Base-by-base conservation (phyloP, 2,113 vertebrate genomes). In the Zosterops lateralis region DNA sequence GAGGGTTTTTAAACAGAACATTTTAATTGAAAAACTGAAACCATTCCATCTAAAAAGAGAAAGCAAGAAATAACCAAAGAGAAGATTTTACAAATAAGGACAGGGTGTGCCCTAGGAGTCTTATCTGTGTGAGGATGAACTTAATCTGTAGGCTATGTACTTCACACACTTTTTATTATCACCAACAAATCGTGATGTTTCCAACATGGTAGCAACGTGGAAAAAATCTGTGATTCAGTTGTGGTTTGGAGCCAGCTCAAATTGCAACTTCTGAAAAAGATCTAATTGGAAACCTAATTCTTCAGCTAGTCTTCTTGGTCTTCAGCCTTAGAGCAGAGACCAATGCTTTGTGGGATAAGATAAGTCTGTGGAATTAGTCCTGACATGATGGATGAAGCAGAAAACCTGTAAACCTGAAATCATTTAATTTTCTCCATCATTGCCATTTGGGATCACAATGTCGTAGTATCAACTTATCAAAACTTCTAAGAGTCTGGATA, bases 151-250 rank as follows among this genome's bases (percentile, higher is more conserved):
- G 81, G 14, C 62, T 62, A 26, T 85, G 81, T 92, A 83, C 31
- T 93, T 94, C 67, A 84, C 61, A 75, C 84, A 94, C 31, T 81
- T 94, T 89, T 89, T 61, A 74, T 77, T 34, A 73, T 73, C 32
- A 0, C 84, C 65, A 90, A 17, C 36, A 87, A 84, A 77, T 62
- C 53, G 45, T 38, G 67, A 79, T 91, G 87, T 95, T 94, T 96
- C 87, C 83, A 97, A 97, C 93, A 97, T 96, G 93, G 95, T 95
- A 95, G 94, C 78, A 93, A 92, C 36, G 91, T 95, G 90, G 93
- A 70, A 95, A 36, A 95, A 97, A 94, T 90, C 89, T 94, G 71
- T 94, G 84, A 96, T 95, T 96, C 86, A 79, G 84, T 67, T 97
- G 93, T 96, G 96, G 94, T 91, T 97, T 97, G 92, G 89, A 95